Evolutionary conservation across 1,140 invertebrate genomes (phyloP).

Genomic region (Whitmania pigra): DNA sequence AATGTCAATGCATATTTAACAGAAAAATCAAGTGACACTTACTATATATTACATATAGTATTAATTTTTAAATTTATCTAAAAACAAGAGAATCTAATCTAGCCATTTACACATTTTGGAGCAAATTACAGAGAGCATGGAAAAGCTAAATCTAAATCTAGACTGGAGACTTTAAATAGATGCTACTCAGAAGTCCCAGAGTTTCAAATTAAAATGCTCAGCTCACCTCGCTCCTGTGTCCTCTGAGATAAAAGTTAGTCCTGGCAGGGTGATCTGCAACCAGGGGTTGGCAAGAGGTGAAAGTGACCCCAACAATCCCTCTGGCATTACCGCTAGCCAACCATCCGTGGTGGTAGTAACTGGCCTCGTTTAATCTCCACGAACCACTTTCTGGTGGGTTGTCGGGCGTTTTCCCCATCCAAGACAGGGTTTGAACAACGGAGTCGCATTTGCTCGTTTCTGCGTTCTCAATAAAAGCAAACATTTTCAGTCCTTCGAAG

Average conservation of each 20-base stretch:
- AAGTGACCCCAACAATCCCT: conserved; percentile 86
- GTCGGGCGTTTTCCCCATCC: conserved; percentile 95
- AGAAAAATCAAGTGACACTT: no score
- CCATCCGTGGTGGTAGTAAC: conserved; percentile 98
- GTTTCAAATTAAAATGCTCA: background rate
- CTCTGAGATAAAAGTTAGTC: conserved; percentile 92
- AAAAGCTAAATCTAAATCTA: background rate
- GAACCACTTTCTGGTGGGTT: conserved; percentile 65
- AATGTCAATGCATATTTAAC: no score
- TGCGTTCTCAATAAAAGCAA: conserved; percentile 69
- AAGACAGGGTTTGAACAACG: conserved; percentile 81
- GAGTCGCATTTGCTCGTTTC: conserved; percentile 84
- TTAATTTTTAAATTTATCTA: no score
- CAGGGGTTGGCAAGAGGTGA: conserved; percentile 71
- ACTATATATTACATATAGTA: no score
- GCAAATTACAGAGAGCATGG: background rate
- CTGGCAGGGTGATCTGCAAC: conserved; percentile 45
- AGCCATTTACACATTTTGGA: background rate
- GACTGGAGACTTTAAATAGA: conserved; percentile 2
- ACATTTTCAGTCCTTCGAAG: conserved; percentile 34
- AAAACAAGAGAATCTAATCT: no score
- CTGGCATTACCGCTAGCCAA: conserved; percentile 83
- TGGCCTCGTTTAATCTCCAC: conserved; percentile 77
- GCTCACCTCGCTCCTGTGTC: conserved; percentile 83
- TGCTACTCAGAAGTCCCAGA: background rate